Percentiles rank a stretch among this genome's conserved stretches.
These are phyloP conservation scores for Sycobia sp. DNA, from an alignment of 1,140 invertebrate genomes.

Conservation along the genomic window DNA sequence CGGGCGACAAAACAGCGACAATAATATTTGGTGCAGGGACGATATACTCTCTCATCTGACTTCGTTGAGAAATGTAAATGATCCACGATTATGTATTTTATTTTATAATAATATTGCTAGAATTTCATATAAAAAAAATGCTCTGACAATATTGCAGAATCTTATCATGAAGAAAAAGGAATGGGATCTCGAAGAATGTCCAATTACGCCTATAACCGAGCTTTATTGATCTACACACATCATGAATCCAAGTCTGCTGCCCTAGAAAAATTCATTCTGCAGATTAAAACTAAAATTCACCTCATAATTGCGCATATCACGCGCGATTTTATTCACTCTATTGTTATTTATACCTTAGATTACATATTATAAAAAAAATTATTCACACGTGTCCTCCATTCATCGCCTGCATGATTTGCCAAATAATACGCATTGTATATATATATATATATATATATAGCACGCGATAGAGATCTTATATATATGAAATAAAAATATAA, in stretches of 20 bases:
- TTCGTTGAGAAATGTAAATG: slow-evolving; percentile 52
- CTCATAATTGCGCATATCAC: no score
- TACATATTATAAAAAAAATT: no score
- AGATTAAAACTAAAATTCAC: neutral
- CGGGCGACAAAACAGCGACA: slow-evolving; percentile 14
- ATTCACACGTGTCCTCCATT: no score
- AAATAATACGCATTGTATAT: no score
- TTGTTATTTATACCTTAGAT: no score
- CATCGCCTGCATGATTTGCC: no score
- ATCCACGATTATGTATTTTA: neutral
- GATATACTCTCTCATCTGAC: slow-evolving; percentile 55
- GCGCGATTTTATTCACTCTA: no score
- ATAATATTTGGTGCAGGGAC: slow-evolving; percentile 47
- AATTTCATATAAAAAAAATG: neutral
- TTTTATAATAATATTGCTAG: neutral
- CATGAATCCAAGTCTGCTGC: neutral
- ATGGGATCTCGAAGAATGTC: slow-evolving; percentile 55
- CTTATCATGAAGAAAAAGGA: slow-evolving; percentile 57
- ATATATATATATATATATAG: no score
- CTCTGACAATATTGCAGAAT: slow-evolving; percentile 43
- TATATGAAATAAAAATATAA: neutral
- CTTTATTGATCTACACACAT: slow-evolving; percentile 47
- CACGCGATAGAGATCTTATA: no score
- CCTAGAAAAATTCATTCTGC: neutral
- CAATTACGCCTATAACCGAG: slow-evolving; percentile 48